A percentile compares a stretch with the other conserved stretches of the same genome.
Conservation (phyloP, 2,113 vertebrate species). For the Colinus virginianus region DNA sequence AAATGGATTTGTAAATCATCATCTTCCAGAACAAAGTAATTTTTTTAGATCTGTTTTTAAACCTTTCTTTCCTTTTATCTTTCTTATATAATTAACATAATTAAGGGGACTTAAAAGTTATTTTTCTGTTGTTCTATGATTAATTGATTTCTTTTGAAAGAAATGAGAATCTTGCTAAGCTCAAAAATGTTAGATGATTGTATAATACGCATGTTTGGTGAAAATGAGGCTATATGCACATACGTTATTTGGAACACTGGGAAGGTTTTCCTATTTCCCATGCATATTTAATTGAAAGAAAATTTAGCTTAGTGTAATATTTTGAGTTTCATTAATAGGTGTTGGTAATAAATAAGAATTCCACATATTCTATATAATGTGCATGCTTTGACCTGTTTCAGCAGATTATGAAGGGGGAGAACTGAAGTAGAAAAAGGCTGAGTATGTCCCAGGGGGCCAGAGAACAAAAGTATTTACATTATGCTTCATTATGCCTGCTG, state of each 20-base stretch:
- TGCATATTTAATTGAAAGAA: not conserved
- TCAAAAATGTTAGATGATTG: not conserved
- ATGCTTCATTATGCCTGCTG: not conserved
- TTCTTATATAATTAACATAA: not conserved
- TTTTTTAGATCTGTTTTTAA: not conserved
- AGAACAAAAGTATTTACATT: not conserved
- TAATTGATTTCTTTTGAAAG: not conserved
- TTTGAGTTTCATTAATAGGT: not conserved
- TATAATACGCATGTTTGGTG: not conserved
- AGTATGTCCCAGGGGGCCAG: not conserved
- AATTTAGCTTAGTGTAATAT: not conserved
- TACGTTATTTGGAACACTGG: not conserved
- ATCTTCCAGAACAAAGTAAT: accelerated
- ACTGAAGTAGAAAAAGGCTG: not conserved
- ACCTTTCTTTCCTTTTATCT: not conserved
- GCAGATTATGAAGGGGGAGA: not conserved
- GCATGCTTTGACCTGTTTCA: not conserved
- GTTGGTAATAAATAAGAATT: not conserved
- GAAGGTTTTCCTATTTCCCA: not conserved
- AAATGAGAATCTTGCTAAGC: not conserved
- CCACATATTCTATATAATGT: not conserved
- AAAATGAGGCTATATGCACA: not conserved
- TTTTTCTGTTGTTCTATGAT: not conserved
- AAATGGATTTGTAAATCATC: not conserved
- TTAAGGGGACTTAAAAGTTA: not conserved